These are phyloP conservation scores for Morelia viridis DNA, from an alignment of 2,797 vertebrate genomes.

Conservation along the genomic window DNA sequence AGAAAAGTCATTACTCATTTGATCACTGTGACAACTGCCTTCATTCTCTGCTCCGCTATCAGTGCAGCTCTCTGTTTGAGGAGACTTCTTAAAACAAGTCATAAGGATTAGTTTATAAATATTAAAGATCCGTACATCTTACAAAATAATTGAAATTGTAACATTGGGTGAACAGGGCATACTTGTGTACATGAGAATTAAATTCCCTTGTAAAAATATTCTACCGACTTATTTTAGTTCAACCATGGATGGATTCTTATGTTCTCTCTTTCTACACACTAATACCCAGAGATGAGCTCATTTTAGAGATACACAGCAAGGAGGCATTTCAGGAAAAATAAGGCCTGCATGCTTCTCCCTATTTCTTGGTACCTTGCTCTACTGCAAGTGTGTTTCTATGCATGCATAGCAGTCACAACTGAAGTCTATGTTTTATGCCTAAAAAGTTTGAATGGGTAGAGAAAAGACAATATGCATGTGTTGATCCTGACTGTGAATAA, in stretches of 20 bases:
- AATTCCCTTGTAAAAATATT: neutral
- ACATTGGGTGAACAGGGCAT: neutral
- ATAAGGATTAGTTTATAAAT: slow-evolving; percentile 38
- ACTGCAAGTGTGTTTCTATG: neutral
- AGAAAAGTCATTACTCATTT: slow-evolving; percentile 99
- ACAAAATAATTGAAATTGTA: neutral
- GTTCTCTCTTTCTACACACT: neutral
- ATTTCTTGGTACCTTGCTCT: neutral
- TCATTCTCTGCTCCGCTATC: slow-evolving; percentile 99
- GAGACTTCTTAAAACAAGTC: slow-evolving; percentile 87
- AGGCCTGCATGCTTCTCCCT: neutral
- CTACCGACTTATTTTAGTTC: neutral
- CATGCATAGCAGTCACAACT: neutral
- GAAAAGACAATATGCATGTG: neutral
- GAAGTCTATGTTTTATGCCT: neutral
- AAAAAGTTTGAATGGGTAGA: neutral
- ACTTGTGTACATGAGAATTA: neutral
- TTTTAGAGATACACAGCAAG: neutral
- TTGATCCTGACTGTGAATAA: neutral
- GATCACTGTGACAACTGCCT: slow-evolving; percentile 99
- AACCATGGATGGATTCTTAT: neutral
- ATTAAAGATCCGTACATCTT: neutral
- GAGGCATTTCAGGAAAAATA: neutral
- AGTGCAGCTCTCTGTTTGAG: slow-evolving; percentile 98
- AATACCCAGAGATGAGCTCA: neutral